Base-by-base conservation (phyloP, 2,113 vertebrate species). In the Natator depressus region DNA sequence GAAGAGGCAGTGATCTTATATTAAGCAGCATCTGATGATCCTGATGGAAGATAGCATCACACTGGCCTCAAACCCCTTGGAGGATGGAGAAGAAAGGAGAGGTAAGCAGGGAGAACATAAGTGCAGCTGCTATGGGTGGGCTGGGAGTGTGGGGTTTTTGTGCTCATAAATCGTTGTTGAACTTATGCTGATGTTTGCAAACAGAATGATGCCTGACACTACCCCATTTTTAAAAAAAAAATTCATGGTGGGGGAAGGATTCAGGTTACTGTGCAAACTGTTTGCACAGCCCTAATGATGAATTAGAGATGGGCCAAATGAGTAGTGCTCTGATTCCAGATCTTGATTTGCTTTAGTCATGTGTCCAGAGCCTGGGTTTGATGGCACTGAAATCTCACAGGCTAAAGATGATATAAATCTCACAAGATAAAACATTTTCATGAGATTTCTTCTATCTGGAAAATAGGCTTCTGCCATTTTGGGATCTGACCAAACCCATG, bases 1-100 rank as follows among this genome's bases (percentile, higher is more conserved):
- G 65, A 72, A 72, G 49, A 20, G 19, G 51, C 93, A 87, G 80
- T 80, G 82, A 84, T 78, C 90, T 88, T 88, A 80, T 85, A 88
- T 20, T 9, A 80, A 86, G 82, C 27, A 79, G 6, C 42, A 42
- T 76, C 20, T 76, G 38, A 76, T 12, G 38, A 76, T 46, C 42
- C 80, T 53, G 54, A 85, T 86, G 35, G 50, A 62, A 89, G 14
- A 80, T 47, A 89, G 27, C 35, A 83, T 62, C 50, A 59, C 78
- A 51, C 24, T 84, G 76, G 88, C 55, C 90, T 20, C 22, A 80
- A 13, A 0, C 0, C n/a, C 14, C 25, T 20, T 31, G 72, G 65
- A 55, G 3, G 29, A 42, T 62, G 89, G 12, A 78, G 12, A 12
- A 29, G 24, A 46, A 78, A 78, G 25, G 75, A 78, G 25, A 27